These are phyloP conservation scores for Lagopus leucura DNA, from an alignment of 2,113 vertebrate genomes.

Conservation along the genomic window DNA sequence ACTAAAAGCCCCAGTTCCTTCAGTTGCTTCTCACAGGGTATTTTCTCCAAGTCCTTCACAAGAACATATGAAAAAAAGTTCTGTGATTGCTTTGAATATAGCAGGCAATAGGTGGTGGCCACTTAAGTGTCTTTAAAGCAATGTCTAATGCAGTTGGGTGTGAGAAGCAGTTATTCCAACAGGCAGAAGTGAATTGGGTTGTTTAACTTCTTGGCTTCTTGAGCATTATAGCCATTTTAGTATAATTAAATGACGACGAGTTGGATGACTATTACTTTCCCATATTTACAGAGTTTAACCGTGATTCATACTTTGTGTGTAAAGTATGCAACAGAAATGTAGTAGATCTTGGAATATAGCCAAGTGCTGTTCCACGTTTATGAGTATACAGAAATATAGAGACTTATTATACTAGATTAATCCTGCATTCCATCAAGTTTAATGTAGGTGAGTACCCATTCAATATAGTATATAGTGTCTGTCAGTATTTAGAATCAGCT, in stretches of 20 bases:
- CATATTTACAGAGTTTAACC: conserved; percentile 23
- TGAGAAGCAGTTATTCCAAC: conserved; percentile 10
- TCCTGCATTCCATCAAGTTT: conserved; percentile 6
- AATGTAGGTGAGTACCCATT: background rate
- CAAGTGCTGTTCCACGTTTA: background rate
- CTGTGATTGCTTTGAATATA: background rate
- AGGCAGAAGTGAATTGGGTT: background rate
- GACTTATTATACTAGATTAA: background rate
- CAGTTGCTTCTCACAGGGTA: no score
- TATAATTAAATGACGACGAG: conserved; percentile 45
- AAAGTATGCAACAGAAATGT: background rate
- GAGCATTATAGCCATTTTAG: conserved; percentile 39
- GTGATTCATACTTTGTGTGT: conserved; percentile 5
- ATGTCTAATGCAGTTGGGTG: background rate
- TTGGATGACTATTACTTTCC: conserved; percentile 45
- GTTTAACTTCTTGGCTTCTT: conserved; percentile 26
- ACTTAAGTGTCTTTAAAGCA: background rate
- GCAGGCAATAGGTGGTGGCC: background rate
- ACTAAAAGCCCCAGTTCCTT: no score
- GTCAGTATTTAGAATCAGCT: background rate
- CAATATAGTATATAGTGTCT: background rate
- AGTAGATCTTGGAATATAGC: conserved; percentile 25
- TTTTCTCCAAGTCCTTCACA: background rate
- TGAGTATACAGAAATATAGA: background rate
- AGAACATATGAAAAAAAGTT: background rate